A percentile compares a stretch with the other conserved stretches of the same genome.
Evolutionary conservation across 2,888 invertebrate genomes (phyloP).

Genomic region (Chrysolina americana): DNA sequence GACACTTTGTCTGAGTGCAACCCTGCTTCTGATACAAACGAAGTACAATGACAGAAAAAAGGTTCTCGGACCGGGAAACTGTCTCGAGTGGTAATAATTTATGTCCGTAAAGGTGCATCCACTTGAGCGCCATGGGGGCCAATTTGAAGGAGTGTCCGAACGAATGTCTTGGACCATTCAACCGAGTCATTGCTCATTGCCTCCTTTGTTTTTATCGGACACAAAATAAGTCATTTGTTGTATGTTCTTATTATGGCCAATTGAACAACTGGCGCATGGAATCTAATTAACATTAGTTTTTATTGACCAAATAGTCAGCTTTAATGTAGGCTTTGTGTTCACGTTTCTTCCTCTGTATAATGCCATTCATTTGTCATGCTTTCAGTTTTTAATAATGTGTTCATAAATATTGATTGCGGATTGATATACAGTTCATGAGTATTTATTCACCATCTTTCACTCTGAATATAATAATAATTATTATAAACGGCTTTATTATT

Average conservation of each 20-base stretch:
- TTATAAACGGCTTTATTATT: no score
- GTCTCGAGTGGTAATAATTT: constrained; percentile 8
- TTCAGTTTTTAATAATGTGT: constrained; percentile 6
- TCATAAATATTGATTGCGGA: not conserved
- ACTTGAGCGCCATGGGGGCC: constrained; percentile 6
- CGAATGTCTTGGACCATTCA: constrained; percentile 22
- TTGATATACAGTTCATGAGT: not conserved
- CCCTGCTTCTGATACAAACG: not conserved
- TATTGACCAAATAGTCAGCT: not conserved
- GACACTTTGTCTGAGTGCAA: not conserved
- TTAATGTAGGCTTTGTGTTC: not conserved
- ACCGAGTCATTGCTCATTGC: constrained; percentile 10
- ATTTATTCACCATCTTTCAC: not conserved
- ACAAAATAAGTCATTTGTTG: constrained; percentile 31
- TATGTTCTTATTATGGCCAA: constrained; percentile 34
- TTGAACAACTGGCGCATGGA: constrained; percentile 41
- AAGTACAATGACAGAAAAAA: not conserved
- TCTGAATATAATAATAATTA: not conserved
- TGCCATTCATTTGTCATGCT: not conserved
- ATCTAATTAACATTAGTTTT: constrained; percentile 29
- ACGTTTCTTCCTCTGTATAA: not conserved
- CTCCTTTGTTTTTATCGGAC: constrained; percentile 29
- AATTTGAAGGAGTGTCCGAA: constrained; percentile 25
- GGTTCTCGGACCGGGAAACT: constrained; percentile 2
- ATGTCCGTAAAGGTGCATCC: constrained; percentile 18